Percentiles rank a stretch among this genome's conserved stretches.
Conservation (phyloP, 2,797 vertebrate species). For the Pempheris klunzingeri region DNA sequence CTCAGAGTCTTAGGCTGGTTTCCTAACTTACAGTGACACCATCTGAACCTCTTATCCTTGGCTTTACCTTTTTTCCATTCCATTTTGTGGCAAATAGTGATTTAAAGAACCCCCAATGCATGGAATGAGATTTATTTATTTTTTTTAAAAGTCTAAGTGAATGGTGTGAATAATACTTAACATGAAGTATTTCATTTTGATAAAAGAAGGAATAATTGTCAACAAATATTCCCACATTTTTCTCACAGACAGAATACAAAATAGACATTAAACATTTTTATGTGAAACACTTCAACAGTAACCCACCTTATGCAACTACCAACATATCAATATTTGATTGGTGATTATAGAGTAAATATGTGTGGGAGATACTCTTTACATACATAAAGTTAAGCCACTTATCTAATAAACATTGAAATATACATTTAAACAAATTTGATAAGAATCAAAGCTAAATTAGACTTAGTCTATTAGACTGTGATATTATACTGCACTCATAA, state of each 20-base stretch:
- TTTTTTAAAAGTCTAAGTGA: slow-evolving; percentile 23
- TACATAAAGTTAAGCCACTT: background rate
- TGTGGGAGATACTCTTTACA: slow-evolving; percentile 5
- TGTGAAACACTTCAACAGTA: slow-evolving; percentile 3
- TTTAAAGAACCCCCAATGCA: slow-evolving; percentile 77
- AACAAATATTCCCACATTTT: background rate
- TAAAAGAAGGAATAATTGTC: background rate
- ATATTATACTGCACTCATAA: background rate
- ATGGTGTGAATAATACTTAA: slow-evolving; percentile 45
- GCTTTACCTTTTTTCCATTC: slow-evolving; percentile 40
- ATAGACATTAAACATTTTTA: background rate
- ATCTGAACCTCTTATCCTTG: slow-evolving; percentile 31
- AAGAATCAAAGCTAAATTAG: background rate
- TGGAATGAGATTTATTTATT: slow-evolving; percentile 58
- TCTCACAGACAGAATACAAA: background rate
- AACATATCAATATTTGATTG: background rate
- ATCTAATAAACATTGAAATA: background rate
- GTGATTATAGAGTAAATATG: background rate
- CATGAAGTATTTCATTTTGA: background rate
- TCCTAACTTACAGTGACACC: slow-evolving; percentile 7
- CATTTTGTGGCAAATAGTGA: slow-evolving; percentile 64
- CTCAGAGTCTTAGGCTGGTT: background rate
- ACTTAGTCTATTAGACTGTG: background rate
- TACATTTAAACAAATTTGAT: background rate
- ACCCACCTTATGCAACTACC: background rate